Percentiles rank a stretch among this genome's conserved stretches.
Evolutionary conservation across 2,888 invertebrate species (phyloP).

Genomic region (Xanthorhoe designata): DNA sequence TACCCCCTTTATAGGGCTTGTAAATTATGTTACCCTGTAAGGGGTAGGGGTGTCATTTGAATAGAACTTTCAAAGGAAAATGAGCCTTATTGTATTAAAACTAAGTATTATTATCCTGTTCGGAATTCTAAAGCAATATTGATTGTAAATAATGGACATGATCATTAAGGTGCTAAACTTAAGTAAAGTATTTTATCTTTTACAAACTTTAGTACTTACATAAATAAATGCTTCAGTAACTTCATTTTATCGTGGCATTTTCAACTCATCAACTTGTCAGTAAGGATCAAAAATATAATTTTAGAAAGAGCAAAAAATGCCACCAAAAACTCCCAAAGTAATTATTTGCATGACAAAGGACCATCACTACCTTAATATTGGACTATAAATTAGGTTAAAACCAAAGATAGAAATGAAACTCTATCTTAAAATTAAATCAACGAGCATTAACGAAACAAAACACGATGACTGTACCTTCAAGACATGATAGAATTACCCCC

Average conservation of each 20-base stretch:
- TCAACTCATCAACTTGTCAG: background rate
- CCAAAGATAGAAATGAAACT: slow-evolving; percentile 17
- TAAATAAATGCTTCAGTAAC: background rate
- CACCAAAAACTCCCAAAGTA: slow-evolving; percentile 7
- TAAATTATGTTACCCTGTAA: slow-evolving; percentile 11
- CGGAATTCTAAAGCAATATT: too few relatives aligned
- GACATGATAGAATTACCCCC: too few relatives aligned
- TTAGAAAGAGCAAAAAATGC: background rate
- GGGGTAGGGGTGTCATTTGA: background rate
- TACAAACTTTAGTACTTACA: too few relatives aligned
- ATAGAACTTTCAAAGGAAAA: background rate
- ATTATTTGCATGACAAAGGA: slow-evolving; percentile 33
- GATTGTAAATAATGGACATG: too few relatives aligned
- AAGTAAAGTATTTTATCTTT: too few relatives aligned
- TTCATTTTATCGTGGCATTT: background rate
- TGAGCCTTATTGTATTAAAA: background rate
- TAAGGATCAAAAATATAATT: background rate
- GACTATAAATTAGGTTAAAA: background rate
- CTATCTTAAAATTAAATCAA: background rate
- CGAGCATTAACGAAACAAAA: too few relatives aligned
- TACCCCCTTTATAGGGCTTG: slow-evolving; percentile 10
- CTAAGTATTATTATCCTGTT: background rate
- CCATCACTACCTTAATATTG: slow-evolving; percentile 17
- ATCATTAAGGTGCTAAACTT: too few relatives aligned
- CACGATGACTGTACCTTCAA: too few relatives aligned